A percentile compares a stretch with the other conserved stretches of the same genome.
phyloP scores from a whole-genome alignment of 2,797 vertebrate genomes.

The Hydrocynus forskahlii region DNA sequence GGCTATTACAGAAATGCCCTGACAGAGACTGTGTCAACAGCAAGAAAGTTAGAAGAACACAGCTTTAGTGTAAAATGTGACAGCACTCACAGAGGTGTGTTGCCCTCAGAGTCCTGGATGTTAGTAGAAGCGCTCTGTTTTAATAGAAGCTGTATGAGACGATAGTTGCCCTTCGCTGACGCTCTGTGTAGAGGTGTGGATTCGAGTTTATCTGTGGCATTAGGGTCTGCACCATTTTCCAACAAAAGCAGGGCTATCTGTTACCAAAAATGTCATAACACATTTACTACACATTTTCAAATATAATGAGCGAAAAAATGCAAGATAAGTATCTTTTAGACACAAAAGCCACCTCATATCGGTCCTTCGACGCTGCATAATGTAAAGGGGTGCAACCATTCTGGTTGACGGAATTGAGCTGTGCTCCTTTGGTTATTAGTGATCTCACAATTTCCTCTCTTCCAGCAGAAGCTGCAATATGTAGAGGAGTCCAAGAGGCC shows the following conservation, averaged over 20 bases:
- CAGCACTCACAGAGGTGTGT: slow-evolving; percentile 91
- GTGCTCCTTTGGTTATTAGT: slow-evolving; percentile 88
- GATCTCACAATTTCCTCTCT: slow-evolving; percentile 90
- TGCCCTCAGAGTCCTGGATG: slow-evolving; percentile 94
- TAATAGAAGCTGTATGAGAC: slow-evolving; percentile 92
- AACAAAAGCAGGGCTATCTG: slow-evolving; percentile 91
- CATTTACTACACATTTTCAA: not conserved
- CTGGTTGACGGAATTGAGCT: slow-evolving; percentile 91
- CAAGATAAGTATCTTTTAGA: not conserved
- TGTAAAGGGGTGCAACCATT: slow-evolving; percentile 94
- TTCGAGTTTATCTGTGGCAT: slow-evolving; percentile 87
- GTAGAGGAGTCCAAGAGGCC: slow-evolving; percentile 93
- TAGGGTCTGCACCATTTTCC: slow-evolving; percentile 90
- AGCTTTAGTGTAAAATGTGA: not conserved
- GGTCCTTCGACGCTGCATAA: slow-evolving; percentile 95
- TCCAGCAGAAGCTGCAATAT: slow-evolving; percentile 95
- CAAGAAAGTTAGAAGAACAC: not conserved
- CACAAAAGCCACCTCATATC: slow-evolving; percentile 84
- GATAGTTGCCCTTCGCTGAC: slow-evolving; percentile 91
- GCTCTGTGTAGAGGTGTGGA: slow-evolving; percentile 94
- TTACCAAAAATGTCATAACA: slow-evolving; percentile 1
- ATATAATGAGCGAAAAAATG: not conserved
- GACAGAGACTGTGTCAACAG: not conserved
- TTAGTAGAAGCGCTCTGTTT: slow-evolving; percentile 91
- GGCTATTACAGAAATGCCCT: not conserved